Conservation (phyloP, 2,113 vertebrate genomes). For the Corydoras maculifer region DNA sequence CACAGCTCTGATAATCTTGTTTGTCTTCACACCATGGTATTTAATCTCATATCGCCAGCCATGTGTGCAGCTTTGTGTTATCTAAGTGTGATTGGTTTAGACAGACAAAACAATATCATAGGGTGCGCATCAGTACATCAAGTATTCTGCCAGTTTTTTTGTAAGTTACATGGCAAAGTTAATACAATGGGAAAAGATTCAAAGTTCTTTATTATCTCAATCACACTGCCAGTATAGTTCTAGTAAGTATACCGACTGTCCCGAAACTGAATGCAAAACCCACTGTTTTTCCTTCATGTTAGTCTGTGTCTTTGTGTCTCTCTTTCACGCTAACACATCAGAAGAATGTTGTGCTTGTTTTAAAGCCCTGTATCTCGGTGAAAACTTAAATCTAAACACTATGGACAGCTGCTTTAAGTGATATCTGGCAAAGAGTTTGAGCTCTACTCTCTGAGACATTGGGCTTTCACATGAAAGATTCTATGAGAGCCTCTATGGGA, state of each 20-base stretch:
- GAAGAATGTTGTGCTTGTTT: slow-evolving; percentile 12
- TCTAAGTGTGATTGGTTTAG: slow-evolving; percentile 20
- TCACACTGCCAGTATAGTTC: too few species aligned
- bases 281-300: too few species aligned
- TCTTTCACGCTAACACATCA: slow-evolving; percentile 4
- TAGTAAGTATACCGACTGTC: too few species aligned
- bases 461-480: slow-evolving; percentile 37
- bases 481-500: slow-evolving; percentile 26
- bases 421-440: slow-evolving; percentile 28
- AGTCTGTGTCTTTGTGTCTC: neutral
- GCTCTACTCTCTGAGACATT: slow-evolving; percentile 22
- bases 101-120: slow-evolving; percentile 5
- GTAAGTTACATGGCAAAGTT: slow-evolving; percentile 10
- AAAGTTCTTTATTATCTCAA: too few species aligned
- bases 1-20: too few species aligned
- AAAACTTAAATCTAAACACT: slow-evolving; percentile 30
- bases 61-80: slow-evolving; percentile 11
- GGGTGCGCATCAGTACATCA: too few species aligned
- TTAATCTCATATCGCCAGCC: neutral
- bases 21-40: neutral
- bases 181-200: slow-evolving; percentile 4
- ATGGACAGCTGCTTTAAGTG: slow-evolving; percentile 41
- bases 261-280: too few species aligned
- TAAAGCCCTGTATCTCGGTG: slow-evolving; percentile 3
- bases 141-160: too few species aligned